Conservation (phyloP, 2,113 vertebrate species). For the Rhea americana region DNA sequence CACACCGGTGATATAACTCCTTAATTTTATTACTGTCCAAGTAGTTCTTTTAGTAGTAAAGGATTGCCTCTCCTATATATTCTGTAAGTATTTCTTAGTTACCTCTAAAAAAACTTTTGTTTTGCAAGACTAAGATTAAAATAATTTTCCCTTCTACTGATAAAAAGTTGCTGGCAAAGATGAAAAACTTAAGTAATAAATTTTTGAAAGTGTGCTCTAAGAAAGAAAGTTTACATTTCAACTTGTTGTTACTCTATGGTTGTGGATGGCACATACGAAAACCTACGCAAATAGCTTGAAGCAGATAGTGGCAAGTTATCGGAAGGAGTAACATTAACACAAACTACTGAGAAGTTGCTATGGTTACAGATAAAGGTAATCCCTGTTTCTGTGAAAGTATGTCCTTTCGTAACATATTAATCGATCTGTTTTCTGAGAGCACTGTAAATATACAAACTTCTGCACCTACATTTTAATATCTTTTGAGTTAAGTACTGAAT, state of each 20-base stretch:
- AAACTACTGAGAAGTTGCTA: conserved; percentile 62
- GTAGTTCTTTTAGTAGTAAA: background rate
- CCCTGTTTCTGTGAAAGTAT: conserved; percentile 46
- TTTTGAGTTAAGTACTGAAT: background rate
- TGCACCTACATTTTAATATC: background rate
- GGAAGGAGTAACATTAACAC: conserved; percentile 34
- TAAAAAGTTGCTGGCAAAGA: conserved; percentile 25
- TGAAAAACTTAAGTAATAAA: background rate
- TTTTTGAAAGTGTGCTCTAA: background rate
- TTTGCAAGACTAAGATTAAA: background rate
- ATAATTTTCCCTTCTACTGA: conserved; percentile 10
- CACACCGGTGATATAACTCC: background rate
- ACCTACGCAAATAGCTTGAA: conserved; percentile 30
- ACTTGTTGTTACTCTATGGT: background rate
- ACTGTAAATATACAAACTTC: conserved; percentile 17
- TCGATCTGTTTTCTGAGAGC: conserved; percentile 33
- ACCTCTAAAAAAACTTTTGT: background rate
- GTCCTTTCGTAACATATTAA: conserved; percentile 56
- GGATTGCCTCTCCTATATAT: background rate
- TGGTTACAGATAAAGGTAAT: conserved; percentile 69
- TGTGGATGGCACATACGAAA: conserved; percentile 13
- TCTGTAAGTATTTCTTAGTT: background rate
- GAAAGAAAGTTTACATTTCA: background rate
- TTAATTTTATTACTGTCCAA: background rate
- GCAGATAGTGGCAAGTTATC: conserved; percentile 51